Conservation (phyloP, 2,113 vertebrate species). For the Macaca fascicularis region T2T-MFA8v1.1 NC_088391.1:57143001-57143500, state of each 20-base stretch:
- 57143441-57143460: slow-evolving; percentile 48
- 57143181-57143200: slow-evolving; percentile 66
- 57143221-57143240: slow-evolving; percentile 68
- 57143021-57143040: not conserved
- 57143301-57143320: slow-evolving; percentile 71
- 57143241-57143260: slow-evolving; percentile 23
- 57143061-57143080: not conserved
- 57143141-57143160: slow-evolving; percentile 31
- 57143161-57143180: slow-evolving; percentile 61
- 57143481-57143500: not conserved
- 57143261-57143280: slow-evolving; percentile 53
- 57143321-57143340: slow-evolving; percentile 75
- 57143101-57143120: slow-evolving; percentile 52
- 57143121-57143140: slow-evolving; percentile 46
- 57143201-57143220: slow-evolving; percentile 62
- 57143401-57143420: slow-evolving; percentile 66
- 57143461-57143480: slow-evolving; percentile 64
- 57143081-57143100: slow-evolving; percentile 30
- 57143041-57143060: not conserved
- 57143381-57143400: slow-evolving; percentile 61
- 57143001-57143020: not conserved
- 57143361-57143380: slow-evolving; percentile 73
- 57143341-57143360: slow-evolving; percentile 62
- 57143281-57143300: slow-evolving; percentile 66
- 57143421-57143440: slow-evolving; percentile 63